These are phyloP conservation scores for Frankliniella intonsa DNA, from an alignment of 2,888 invertebrate genomes.

Conservation along the genomic window DNA sequence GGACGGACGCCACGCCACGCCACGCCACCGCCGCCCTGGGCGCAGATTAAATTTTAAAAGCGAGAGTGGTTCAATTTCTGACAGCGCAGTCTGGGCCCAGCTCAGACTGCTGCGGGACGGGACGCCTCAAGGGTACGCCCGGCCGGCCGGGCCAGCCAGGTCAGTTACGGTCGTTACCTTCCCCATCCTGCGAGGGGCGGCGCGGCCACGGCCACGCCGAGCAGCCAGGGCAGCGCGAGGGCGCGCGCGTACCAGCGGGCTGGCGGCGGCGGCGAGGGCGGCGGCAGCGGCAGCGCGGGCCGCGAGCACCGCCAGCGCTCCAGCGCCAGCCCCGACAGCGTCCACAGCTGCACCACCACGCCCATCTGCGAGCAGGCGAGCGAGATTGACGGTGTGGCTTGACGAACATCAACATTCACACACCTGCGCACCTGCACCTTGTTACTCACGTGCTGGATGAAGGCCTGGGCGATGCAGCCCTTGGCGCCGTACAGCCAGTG, in stretches of 20 bases:
- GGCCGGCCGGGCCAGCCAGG: too few species aligned
- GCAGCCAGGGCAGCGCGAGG: conserved; percentile 19
- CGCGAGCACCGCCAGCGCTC: conserved; percentile 3
- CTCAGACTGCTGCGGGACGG: too few species aligned
- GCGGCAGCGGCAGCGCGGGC: conserved; percentile 11
- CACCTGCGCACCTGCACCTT: too few species aligned
- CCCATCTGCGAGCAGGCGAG: background rate
- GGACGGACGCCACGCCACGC: too few species aligned
- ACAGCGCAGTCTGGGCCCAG: too few species aligned
- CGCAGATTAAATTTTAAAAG: too few species aligned
- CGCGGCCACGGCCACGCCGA: background rate
- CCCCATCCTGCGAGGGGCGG: background rate
- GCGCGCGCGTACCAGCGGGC: conserved; percentile 13
- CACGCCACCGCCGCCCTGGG: too few species aligned
- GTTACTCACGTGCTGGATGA: conserved; percentile 20
- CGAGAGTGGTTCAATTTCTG: too few species aligned
- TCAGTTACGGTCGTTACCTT: background rate
- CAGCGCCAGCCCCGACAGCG: background rate
- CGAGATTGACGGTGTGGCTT: too few species aligned
- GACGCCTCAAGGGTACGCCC: too few species aligned
- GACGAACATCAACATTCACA: too few species aligned
- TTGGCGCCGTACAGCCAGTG: conserved; percentile 21
- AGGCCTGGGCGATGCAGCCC: conserved; percentile 4
- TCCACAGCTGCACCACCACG: conserved; percentile 6
- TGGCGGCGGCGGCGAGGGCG: background rate